Conservation (phyloP, 2,888 invertebrate genomes). For the Halictus ligatus region DNA sequence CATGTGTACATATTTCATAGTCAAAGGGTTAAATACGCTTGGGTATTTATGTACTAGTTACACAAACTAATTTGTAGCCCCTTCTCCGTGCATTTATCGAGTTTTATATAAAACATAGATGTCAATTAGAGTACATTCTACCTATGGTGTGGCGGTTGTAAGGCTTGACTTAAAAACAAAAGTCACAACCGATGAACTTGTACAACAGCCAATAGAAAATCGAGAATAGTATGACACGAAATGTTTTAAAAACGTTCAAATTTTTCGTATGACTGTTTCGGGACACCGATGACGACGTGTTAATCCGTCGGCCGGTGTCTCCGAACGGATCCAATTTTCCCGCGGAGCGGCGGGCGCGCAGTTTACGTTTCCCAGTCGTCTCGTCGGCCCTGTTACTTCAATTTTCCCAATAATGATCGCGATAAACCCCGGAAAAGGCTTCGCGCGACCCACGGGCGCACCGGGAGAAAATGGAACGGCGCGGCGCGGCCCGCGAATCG, state of each 20-base stretch:
- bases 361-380: slow-evolving; percentile 13
- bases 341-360: not conserved
- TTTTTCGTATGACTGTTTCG: not conserved
- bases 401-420: slow-evolving; percentile 29
- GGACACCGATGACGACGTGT: not conserved
- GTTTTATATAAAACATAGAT: too few species aligned
- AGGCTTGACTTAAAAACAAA: too few species aligned
- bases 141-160: too few species aligned
- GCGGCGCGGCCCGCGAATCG: slow-evolving; percentile 22
- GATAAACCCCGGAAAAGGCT: slow-evolving; percentile 32
- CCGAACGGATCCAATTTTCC: slow-evolving; percentile 28
- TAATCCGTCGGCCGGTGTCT: not conserved
- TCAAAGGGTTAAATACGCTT: too few species aligned
- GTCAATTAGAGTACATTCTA: too few species aligned
- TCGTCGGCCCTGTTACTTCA: slow-evolving; percentile 12
- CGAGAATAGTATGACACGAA: not conserved
- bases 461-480: slow-evolving; percentile 19
- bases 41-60: too few species aligned
- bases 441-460: not conserved
- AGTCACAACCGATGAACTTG: too few species aligned
- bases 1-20: too few species aligned
- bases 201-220: too few species aligned
- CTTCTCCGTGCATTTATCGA: too few species aligned
- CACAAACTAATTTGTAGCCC: too few species aligned
- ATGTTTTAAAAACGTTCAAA: not conserved